Evolutionary conservation across 2,888 invertebrate species (phyloP), one percentile per base, ranked within the genome.

Genomic region (Caenorhabditis doughertyi): DNA sequence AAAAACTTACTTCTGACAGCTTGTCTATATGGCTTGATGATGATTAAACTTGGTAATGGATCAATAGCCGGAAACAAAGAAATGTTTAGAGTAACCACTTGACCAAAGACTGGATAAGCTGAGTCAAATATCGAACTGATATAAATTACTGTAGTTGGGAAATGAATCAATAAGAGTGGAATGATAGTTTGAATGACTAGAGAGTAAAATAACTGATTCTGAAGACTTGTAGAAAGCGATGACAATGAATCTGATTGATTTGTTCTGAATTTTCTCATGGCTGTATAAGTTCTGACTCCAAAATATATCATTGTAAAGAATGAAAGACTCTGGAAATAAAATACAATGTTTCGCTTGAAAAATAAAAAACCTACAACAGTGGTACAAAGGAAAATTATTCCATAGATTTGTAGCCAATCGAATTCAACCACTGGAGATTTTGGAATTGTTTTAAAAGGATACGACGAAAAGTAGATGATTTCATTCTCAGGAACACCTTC

Each of bases 1-100:
- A 16, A 25, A 29, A n/a, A 56, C 35, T 58, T 11, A 62, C 62
- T 18, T 44, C 29, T 44, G 2, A 62, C 18, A 44, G 62, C 62
- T 5, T 29, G 27, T 16, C 58, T 35, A 70, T 70, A 70, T 3
- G 70, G 70, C 21, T 47, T 29, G 11, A 70, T 70, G 9, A 70
- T 70, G 9, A 58, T 47, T 32, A 70, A 21, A 70, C 70, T 70
- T 13, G 70, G 70, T 16, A 70, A 47, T n/a, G 70, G 70, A 32
- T 70, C 70, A 23, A 70, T 70, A 1, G 56, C 70, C 9, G 70
- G 70, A 25, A 70, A 70, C 29, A 70, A 1, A 11, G 58, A n/a
- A 7, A 70, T 58, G 1, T 44, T 70, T 5, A 70, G 13, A 32
- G 70, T 56, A 13, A 70, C n/a, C 2, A 47, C 21, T 44, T 56